Base-by-base conservation (phyloP, 2,797 vertebrate genomes). In the Sebastes reedi region DNA sequence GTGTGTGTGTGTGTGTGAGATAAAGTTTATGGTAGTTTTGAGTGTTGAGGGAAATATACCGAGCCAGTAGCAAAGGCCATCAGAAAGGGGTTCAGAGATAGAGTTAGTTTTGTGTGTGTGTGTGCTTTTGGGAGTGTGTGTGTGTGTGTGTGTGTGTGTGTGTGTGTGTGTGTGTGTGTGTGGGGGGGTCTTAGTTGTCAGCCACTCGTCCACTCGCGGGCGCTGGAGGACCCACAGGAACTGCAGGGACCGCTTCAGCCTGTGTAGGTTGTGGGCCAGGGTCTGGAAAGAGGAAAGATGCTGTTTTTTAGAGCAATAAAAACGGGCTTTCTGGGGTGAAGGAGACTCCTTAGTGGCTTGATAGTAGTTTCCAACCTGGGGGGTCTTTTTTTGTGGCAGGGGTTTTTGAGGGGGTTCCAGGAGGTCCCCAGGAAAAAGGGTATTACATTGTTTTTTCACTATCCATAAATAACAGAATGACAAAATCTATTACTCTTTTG, bases 231-330 rank as follows among this genome's bases (percentile, higher is more conserved):
- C 96, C 95, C 34, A 95, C 94, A 0, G 97, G 96, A 9, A 91
- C 96, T 0, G 96, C 94, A 20, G 97, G 95, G 20, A 97, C 91
- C 42, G 95, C 97, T 14, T 99, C 98, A 3, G 95, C 89, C 36
- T 97, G 96, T 0, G 96, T 82, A 69, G 95, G 88, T 0, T 88
- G 91, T 0, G 96, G 96, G 2, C 95, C 95, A 0, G 97, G 95
- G 87, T 98, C 98, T 99, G 94, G 18, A 66, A 91, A 67, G 24
- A 71, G 55, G 32, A 14, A 14, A 66, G 16, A 68, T 3, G n/a
- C 4, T 1, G 20, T 10, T 36, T 75, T 70, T 85, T 32, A 85
- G 81, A 75, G n/a, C 0, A 18, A 64, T 27, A 36, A 46, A 59
- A 7, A 66, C 6, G 0, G 0, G 1, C 8, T 46, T 65, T 3